phyloP scores from a whole-genome alignment of 2,113 vertebrate genomes.

The Saimiri boliviensis region DNA sequence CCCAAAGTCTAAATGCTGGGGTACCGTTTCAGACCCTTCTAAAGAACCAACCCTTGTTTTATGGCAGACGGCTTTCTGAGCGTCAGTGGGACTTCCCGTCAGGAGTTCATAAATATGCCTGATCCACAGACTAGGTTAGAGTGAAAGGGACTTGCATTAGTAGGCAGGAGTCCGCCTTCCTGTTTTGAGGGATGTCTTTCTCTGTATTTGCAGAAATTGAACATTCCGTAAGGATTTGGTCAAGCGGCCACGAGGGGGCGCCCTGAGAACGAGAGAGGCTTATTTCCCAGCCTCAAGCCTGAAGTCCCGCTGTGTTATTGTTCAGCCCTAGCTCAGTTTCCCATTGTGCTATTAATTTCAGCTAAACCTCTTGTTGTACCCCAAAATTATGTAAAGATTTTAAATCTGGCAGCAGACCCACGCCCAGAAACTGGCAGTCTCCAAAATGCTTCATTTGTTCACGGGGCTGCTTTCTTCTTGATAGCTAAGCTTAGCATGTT shows the following conservation, averaged over 20 bases:
- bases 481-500: background rate
- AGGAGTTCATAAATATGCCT: background rate
- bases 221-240: constrained; percentile 55
- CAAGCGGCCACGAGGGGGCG: constrained; percentile 74
- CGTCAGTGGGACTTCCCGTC: background rate
- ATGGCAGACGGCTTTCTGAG: background rate
- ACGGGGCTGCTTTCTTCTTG: background rate
- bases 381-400: constrained; percentile 68
- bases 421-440: constrained; percentile 60
- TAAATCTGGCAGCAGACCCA: constrained; percentile 58
- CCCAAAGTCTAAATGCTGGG: background rate
- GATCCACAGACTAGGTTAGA: background rate
- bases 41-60: background rate
- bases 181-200: constrained; percentile 13
- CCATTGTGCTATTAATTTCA: constrained; percentile 72
- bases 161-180: constrained; percentile 40
- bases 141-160: background rate
- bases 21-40: background rate
- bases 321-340: constrained; percentile 58
- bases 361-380: constrained; percentile 59
- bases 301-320: background rate
- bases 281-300: background rate
- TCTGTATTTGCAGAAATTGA: constrained; percentile 49
- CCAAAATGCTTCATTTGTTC: background rate
- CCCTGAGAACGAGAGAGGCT: constrained; percentile 67